These are phyloP conservation scores for Bhutanitis thaidina DNA, from an alignment of 2,888 invertebrate genomes.

Conservation along the genomic window DNA sequence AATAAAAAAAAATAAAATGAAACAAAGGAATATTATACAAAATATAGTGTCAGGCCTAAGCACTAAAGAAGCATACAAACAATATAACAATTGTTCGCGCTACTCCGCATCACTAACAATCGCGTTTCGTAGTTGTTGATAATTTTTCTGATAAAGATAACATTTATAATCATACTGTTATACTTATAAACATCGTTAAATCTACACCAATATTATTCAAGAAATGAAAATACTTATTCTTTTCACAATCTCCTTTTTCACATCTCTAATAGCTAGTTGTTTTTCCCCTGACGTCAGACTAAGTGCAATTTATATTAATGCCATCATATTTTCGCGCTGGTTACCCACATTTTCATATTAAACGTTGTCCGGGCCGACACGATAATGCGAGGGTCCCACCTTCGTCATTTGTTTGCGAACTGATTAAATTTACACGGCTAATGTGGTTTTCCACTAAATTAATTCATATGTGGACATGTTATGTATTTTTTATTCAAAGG, in stretches of 20 bases:
- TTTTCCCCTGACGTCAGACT: conserved; percentile 51
- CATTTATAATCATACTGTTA: too few species aligned
- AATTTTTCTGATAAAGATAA: too few species aligned
- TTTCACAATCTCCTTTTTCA: conserved; percentile 18
- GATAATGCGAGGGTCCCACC: conserved; percentile 66
- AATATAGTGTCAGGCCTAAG: too few species aligned
- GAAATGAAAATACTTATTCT: background rate
- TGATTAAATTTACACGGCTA: conserved; percentile 73
- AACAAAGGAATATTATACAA: too few species aligned
- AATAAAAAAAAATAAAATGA: too few species aligned
- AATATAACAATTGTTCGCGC: too few species aligned
- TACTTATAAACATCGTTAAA: too few species aligned
- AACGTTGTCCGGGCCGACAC: conserved; percentile 58
- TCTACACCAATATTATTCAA: too few species aligned
- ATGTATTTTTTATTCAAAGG: background rate
- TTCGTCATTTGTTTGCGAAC: conserved; percentile 70
- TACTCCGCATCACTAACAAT: too few species aligned
- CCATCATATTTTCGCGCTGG: conserved; percentile 70
- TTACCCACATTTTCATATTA: conserved; percentile 74
- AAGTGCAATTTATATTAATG: conserved; percentile 76
- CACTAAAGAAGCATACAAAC: too few species aligned
- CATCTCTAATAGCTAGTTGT: conserved; percentile 42
- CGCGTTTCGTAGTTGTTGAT: too few species aligned
- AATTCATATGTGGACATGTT: conserved; percentile 34
- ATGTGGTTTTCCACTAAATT: conserved; percentile 54